Conservation (phyloP, 2,113 vertebrate genomes). For the Calypte anna region DNA sequence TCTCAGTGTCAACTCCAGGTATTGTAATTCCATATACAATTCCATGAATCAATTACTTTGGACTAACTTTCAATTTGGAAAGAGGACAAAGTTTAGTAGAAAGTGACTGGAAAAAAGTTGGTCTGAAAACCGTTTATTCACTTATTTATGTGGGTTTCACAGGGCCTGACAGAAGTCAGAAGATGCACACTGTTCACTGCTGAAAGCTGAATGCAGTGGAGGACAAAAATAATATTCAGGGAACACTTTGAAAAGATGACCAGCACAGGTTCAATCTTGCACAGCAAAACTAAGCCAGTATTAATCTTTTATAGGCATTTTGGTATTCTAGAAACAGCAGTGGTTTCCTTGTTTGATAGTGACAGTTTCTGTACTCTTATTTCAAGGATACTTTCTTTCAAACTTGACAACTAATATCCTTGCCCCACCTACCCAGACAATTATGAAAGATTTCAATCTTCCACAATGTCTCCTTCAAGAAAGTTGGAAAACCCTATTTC, state of each 20-base stretch:
- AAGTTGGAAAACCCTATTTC: background rate
- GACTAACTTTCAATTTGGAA: background rate
- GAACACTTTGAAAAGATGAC: background rate
- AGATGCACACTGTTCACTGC: background rate
- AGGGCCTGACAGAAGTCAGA: background rate
- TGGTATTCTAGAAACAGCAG: background rate
- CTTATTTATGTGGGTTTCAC: background rate
- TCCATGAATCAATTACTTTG: background rate
- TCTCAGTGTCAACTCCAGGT: background rate
- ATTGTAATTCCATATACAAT: background rate
- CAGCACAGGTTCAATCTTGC: background rate
- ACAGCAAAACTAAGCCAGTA: background rate
- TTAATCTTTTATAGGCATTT: background rate
- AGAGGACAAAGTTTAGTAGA: background rate
- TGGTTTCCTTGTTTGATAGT: background rate
- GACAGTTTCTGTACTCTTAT: background rate
- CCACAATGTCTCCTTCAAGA: background rate
- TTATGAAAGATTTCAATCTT: background rate
- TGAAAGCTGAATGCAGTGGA: background rate
- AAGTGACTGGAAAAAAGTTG: background rate
- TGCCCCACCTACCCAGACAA: background rate
- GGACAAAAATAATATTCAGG: background rate
- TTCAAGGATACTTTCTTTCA: background rate
- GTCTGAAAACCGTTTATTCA: background rate
- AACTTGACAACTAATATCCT: background rate